These are phyloP conservation scores for Sarotherodon lohbergeri DNA, from an alignment of 2,113 vertebrate genomes.

Conservation along the genomic window DNA sequence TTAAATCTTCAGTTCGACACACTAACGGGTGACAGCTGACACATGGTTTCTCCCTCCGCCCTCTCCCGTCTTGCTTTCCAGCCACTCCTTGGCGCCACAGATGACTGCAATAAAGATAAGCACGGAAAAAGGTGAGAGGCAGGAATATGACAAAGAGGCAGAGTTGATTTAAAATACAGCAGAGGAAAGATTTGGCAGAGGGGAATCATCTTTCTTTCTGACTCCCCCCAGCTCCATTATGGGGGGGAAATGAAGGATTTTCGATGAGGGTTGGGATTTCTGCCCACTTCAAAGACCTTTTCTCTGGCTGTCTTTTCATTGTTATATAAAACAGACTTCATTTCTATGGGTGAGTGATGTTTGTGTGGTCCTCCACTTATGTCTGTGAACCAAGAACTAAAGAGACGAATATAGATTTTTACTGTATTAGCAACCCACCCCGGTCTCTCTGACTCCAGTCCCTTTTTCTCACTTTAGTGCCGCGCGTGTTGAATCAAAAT, in stretches of 20 bases:
- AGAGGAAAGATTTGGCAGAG: constrained; percentile 9
- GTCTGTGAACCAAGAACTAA: background rate
- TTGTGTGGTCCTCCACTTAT: background rate
- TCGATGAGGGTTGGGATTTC: constrained; percentile 37
- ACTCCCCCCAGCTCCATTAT: background rate
- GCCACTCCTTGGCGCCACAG: background rate
- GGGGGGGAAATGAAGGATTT: constrained; percentile 19
- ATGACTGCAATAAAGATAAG: background rate
- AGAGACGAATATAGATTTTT: background rate
- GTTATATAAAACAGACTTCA: constrained; percentile 25
- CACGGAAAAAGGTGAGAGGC: background rate
- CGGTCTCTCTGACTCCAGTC: background rate
- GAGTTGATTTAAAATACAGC: constrained; percentile 29
- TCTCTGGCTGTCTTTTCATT: constrained; percentile 4
- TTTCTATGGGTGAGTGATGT: background rate
- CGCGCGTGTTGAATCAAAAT: background rate
- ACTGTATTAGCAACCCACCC: background rate
- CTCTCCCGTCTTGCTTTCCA: background rate
- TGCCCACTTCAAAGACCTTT: constrained; percentile 48
- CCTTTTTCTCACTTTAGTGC: background rate
- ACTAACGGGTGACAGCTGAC: background rate
- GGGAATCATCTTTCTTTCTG: background rate
- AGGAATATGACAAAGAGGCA: constrained; percentile 4
- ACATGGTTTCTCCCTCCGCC: background rate
- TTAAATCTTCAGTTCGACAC: background rate